Conservation (phyloP, 2,797 vertebrate species). For the Enteromius afrohamiltoni region DNA sequence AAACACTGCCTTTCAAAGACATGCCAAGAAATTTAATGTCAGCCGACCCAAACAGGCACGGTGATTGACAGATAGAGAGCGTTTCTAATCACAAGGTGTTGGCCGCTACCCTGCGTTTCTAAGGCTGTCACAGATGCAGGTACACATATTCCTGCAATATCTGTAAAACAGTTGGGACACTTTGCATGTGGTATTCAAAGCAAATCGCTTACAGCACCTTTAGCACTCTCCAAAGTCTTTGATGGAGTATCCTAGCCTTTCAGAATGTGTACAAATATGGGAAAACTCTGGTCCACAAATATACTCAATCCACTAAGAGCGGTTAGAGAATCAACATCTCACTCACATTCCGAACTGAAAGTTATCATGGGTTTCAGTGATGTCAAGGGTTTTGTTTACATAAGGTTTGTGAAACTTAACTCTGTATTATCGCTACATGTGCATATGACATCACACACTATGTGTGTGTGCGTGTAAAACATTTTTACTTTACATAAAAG, state of each 20-base stretch:
- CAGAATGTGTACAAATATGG: background rate
- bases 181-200: background rate
- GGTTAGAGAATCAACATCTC: background rate
- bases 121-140: background rate
- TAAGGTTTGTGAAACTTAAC: background rate
- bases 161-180: background rate
- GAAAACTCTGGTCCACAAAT: background rate
- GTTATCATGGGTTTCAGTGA: background rate
- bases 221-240: background rate
- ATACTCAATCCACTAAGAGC: background rate
- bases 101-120: background rate
- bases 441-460: background rate
- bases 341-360: background rate
- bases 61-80: conserved; percentile 9
- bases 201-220: background rate
- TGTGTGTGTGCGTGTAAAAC: no score
- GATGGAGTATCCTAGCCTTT: background rate
- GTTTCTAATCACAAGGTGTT: conserved; percentile 20
- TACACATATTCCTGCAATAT: background rate
- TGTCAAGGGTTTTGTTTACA: background rate
- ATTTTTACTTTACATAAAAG: no score
- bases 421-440: background rate
- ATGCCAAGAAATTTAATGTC: background rate
- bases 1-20: conserved; percentile 15
- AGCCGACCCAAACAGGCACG: background rate